Base-by-base conservation (phyloP, 2,888 invertebrate species). In the Trachelus stipa region DNA sequence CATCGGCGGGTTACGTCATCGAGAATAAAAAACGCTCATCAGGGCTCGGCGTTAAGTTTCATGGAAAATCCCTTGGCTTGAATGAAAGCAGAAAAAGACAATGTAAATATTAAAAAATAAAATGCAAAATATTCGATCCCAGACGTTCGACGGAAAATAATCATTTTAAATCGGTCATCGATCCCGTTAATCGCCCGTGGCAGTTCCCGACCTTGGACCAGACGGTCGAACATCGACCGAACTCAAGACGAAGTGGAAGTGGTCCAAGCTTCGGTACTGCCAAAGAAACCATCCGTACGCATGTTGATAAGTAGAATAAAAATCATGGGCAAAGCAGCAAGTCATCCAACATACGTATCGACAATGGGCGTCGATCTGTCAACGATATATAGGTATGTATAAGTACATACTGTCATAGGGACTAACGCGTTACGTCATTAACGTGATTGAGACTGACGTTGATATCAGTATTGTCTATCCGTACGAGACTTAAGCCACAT, bases 401-500 rank as follows among this genome's bases (percentile, higher is more conserved):
- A 23, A 2, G 23, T 56, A 9, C 0, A 23, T 9, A 23, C 23
- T 56, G 56, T 56, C 23, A 9, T 2, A 56, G 23, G 56, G 56
- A 56, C 9, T 23, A 23, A 56, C 23, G 56, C 23, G 56, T 56
- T 56, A 56, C 56, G 56, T 56, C 56, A 56, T 56, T 23, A 56
- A 56, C 40, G 23, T 56, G 40, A 56, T 23, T 1, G 33, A 71
- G 31, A 1, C 12, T 31, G 71, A 23, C 1, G 6, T 56, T 31
- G 71, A 71, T 71, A 31, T 71, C 71, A 33, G 71, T 12, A 71
- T 71, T 11, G 71, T 12, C 12, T 15, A 56, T 56, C 71, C 12
- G 31, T 31, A 71, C 3, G 71, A 12, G 71, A 71, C 71, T 31
- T 6, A 79, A 79, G 79, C 76, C 76, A 68, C 74, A 78, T 34